phyloP scores from a whole-genome alignment of 2,113 vertebrate genomes.

The Corythornis vintsioides region DNA sequence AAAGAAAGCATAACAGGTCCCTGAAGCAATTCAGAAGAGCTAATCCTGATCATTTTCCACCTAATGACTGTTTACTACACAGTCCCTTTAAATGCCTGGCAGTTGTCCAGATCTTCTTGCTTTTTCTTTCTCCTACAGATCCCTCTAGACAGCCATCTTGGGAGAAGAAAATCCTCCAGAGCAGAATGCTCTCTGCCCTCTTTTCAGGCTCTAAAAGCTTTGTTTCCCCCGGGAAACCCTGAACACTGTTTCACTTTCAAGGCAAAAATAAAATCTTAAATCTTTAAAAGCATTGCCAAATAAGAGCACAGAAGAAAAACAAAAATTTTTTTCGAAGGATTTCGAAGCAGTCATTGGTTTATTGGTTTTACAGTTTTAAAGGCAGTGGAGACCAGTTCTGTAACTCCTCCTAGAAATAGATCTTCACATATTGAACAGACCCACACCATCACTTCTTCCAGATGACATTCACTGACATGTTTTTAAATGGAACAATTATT shows the following conservation, averaged over 20 bases:
- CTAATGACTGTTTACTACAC: slow-evolving; percentile 46
- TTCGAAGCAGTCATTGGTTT: not conserved
- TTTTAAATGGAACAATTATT: not conserved
- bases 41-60: slow-evolving; percentile 40
- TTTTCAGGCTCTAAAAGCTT: slow-evolving; percentile 9
- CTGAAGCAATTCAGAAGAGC: not conserved
- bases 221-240: not conserved
- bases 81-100: slow-evolving; percentile 25
- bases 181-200: not conserved
- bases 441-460: not conserved
- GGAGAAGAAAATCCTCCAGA: not conserved
- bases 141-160: slow-evolving; percentile 20
- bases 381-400: not conserved
- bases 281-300: not conserved
- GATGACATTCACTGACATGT: not conserved
- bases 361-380: not conserved
- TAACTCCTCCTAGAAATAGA: not conserved
- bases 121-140: not conserved
- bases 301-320: not conserved
- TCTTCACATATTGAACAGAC: not conserved
- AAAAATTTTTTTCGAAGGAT: not conserved
- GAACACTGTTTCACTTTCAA: not conserved
- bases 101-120: not conserved
- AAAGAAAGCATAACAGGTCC: not conserved
- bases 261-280: not conserved